Base-by-base conservation (phyloP, 2,888 invertebrate genomes). In the Zygaena filipendulae region DNA sequence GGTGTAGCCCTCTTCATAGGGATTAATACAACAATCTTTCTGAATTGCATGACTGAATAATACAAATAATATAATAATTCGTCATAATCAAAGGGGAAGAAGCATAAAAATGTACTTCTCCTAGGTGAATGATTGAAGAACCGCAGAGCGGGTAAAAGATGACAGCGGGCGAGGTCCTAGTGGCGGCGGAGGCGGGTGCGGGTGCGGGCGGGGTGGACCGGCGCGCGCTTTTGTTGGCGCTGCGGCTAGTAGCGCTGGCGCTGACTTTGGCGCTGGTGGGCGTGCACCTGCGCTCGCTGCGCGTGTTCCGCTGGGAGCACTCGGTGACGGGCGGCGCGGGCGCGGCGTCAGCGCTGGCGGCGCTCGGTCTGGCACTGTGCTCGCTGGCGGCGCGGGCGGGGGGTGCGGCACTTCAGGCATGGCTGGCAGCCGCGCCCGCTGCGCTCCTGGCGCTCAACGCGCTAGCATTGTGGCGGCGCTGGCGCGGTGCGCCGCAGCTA, bases 291-390 rank as follows among this genome's bases (percentile, higher is more conserved):
- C 46, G 61, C 2, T 60, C 64, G 0, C 19, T 70, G 36, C 49
- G 58, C 12, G 53, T 68, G 11, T 69, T 70, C 31, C 52, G 58
- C 1, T 74, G 68, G 69, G 72, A 74, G 38, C 62, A 60, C 25
- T 47, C 60, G 0, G 59, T 70, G 6, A 50, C 63, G 3, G 70
- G 66, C 0, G 72, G 72, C 0, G 29, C 71, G 2, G 24, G 68
- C 2, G 54, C 68, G n/a, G 62, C 71, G 0, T 70, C 58, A 24
- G 34, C 42, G 23, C 24, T 71, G 2, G 49, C 52, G 0, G 27
- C 38, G 3, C 13, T 52, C 1, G 71, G 67, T 0, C 30, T 71
- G 14, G 47, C 50, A 0, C 3, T 71, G 3, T 53, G 57, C 16
- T 47, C 59, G 2, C 59, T 53, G 1, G 18, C 36, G 1, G 26